These are phyloP conservation scores for Reinhardtius hippoglossoides DNA, from an alignment of 2,113 vertebrate genomes.

Conservation along the genomic window DNA sequence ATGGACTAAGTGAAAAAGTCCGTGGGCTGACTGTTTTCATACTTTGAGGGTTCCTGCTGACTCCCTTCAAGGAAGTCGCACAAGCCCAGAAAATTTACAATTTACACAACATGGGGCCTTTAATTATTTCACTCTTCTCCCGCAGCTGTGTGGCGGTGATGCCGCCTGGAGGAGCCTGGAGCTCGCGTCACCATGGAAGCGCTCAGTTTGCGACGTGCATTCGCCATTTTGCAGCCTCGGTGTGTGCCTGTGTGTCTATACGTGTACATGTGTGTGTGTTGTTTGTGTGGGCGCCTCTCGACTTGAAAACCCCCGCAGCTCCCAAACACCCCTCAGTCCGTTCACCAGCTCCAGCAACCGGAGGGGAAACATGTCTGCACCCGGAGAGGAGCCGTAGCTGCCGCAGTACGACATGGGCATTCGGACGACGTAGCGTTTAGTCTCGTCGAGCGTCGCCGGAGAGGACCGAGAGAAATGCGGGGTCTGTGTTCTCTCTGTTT, in stretches of 20 bases:
- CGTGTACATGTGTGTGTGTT: not conserved
- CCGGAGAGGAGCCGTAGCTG: constrained; percentile 1
- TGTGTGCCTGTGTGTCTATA: constrained; percentile 37
- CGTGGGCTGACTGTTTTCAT: too few species aligned
- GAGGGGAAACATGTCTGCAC: constrained; percentile 28
- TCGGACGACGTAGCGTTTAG: constrained; percentile 28
- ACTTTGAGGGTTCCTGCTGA: too few species aligned
- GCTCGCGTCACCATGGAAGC: constrained; percentile 85
- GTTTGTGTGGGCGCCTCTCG: constrained; percentile 42
- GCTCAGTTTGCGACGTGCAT: constrained; percentile 81
- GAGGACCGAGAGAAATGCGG: constrained; percentile 39
- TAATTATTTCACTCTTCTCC: not conserved
- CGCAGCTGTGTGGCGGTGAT: constrained; percentile 7
- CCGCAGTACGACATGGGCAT: constrained; percentile 41
- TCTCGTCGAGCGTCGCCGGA: constrained; percentile 42
- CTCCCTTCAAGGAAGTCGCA: too few species aligned
- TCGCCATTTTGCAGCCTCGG: constrained; percentile 84
- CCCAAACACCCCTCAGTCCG: constrained; percentile 51
- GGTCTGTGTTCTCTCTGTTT: constrained; percentile 62
- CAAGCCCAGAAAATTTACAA: too few species aligned
- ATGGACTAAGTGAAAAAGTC: too few species aligned
- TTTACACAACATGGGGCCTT: too few species aligned
- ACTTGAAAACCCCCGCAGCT: constrained; percentile 60
- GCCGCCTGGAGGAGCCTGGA: constrained; percentile 41
- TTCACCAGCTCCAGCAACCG: constrained; percentile 20